These are phyloP conservation scores for Tamias sibiricus DNA, from an alignment of 2,113 vertebrate species.

Conservation along the genomic window DNA sequence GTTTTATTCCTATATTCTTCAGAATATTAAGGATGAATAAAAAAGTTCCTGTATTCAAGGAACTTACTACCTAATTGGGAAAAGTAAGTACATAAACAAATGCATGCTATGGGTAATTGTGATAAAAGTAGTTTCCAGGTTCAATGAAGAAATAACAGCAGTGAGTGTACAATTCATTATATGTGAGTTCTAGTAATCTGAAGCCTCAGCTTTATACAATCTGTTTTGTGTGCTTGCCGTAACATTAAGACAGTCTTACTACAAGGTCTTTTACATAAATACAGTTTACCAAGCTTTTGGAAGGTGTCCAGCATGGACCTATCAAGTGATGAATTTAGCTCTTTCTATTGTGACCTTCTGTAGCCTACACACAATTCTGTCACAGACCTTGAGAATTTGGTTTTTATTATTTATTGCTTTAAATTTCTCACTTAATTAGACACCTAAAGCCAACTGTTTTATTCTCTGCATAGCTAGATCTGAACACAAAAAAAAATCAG, in stretches of 20 bases:
- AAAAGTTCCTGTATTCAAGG: background rate
- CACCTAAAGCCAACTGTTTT: background rate
- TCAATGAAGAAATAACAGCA: constrained; percentile 23
- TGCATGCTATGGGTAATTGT: background rate
- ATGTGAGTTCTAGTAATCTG: background rate
- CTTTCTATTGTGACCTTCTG: background rate
- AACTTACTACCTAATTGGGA: background rate
- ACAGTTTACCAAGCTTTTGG: background rate
- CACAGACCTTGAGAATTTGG: background rate
- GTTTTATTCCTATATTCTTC: background rate
- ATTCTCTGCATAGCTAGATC: background rate
- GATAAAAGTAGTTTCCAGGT: background rate
- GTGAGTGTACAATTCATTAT: background rate
- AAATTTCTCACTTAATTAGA: background rate
- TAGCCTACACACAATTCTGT: background rate
- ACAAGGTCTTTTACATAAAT: background rate
- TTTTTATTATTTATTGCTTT: constrained; percentile 26
- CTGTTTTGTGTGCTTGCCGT: background rate
- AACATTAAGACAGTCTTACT: background rate
- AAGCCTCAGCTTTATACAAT: background rate
- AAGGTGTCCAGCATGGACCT: background rate
- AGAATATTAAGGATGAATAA: background rate
- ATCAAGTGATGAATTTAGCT: background rate
- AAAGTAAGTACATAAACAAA: constrained; percentile 15
- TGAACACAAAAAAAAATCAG: background rate